These are phyloP conservation scores for Genyomyrus donnyi DNA, from an alignment of 2,113 vertebrate genomes.

Conservation along the genomic window DNA sequence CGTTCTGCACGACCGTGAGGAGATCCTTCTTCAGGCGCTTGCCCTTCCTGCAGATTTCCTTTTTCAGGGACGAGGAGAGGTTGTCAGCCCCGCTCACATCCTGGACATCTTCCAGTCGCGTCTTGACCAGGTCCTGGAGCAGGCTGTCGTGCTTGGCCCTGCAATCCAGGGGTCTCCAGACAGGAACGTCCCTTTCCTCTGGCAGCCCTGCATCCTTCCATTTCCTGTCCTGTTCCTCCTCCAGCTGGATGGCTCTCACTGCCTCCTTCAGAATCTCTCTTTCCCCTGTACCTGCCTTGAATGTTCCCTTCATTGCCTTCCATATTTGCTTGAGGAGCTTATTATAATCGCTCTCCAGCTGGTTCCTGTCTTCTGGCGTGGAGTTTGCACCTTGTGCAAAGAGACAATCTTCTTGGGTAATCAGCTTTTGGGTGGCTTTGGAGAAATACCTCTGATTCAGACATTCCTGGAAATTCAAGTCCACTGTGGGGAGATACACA, in stretches of 20 bases:
- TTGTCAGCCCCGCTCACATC: neutral
- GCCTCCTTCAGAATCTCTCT: constrained; percentile 61
- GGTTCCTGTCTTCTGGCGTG: constrained; percentile 36
- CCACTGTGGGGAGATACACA: constrained; percentile 25
- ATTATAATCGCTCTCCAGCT: constrained; percentile 46
- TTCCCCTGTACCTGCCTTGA: constrained; percentile 32
- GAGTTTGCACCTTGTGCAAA: constrained; percentile 42
- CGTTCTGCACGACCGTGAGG: constrained; percentile 52
- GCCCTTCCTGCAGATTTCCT: constrained; percentile 63
- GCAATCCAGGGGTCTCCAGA: constrained; percentile 62
- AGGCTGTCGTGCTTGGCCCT: constrained; percentile 52
- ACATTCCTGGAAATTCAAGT: constrained; percentile 32
- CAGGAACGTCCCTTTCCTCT: neutral
- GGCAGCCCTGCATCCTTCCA: constrained; percentile 31
- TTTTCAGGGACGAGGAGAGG: constrained; percentile 57
- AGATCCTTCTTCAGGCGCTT: constrained; percentile 70
- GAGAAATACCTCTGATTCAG: constrained; percentile 24
- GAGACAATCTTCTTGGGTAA: constrained; percentile 57
- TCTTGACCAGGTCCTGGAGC: constrained; percentile 50
- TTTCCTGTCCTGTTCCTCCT: constrained; percentile 64
- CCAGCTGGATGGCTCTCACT: constrained; percentile 59
- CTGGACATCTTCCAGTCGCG: constrained; percentile 55
- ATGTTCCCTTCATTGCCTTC: constrained; percentile 51
- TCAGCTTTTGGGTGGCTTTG: constrained; percentile 50
- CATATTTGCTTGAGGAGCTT: constrained; percentile 53